Conservation (phyloP, 2,113 vertebrate species). For the Zosterops pallidus region DNA sequence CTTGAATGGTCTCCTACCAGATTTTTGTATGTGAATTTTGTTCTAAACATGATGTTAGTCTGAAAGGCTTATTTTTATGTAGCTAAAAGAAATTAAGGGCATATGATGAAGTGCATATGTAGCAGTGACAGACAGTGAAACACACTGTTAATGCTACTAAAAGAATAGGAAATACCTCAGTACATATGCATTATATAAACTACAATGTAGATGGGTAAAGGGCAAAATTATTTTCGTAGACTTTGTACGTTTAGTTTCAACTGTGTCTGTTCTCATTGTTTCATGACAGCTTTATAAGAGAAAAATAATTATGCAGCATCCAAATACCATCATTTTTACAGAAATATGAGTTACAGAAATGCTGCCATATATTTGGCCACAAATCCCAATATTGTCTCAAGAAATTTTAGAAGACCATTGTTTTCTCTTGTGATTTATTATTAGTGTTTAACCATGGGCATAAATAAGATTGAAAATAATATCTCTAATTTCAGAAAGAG, state of each 20-base stretch:
- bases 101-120: background rate
- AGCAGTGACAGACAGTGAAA: background rate
- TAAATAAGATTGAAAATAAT: background rate
- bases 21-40: background rate
- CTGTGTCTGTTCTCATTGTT: background rate
- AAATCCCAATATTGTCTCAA: background rate
- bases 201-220: background rate
- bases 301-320: background rate
- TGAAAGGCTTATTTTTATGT: background rate
- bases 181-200: background rate
- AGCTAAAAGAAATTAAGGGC: background rate
- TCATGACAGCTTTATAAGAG: background rate
- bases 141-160: background rate
- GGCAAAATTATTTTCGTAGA: background rate
- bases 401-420: background rate
- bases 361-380: background rate
- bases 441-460: background rate
- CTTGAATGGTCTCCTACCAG: background rate
- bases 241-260: background rate
- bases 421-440: background rate
- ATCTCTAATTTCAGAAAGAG: background rate
- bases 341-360: background rate
- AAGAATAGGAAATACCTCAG: background rate
- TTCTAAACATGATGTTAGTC: background rate
- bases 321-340: background rate